Percentiles rank a stretch among this genome's conserved stretches.
Evolutionary conservation across 1,140 invertebrate genomes (phyloP).

Genomic region (Dreissena polymorpha): DNA sequence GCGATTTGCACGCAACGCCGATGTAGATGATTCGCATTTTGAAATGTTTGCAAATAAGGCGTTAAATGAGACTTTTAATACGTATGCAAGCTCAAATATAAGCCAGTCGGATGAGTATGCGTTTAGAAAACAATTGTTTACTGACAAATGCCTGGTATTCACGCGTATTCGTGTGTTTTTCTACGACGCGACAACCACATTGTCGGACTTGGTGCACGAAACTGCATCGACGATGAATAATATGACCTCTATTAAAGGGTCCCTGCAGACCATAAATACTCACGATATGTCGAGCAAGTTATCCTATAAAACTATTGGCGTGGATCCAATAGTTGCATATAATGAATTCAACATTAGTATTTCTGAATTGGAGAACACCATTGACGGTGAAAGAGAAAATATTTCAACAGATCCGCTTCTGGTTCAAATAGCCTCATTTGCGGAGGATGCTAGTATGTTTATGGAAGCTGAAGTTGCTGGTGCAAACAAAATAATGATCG

Average conservation of each 20-base stretch:
- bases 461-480: background rate
- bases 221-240: conserved; percentile 6
- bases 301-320: conserved; percentile 13
- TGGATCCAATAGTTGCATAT: conserved; percentile 12
- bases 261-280: background rate
- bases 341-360: conserved; percentile 30
- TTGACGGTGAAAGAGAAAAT: conserved; percentile 11
- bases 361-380: conserved; percentile 14
- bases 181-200: background rate
- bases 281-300: conserved; percentile 14
- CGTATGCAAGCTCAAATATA: background rate
- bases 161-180: background rate
- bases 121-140: conserved; percentile 7
- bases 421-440: background rate
- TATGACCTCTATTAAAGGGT: background rate
- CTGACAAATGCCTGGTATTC: background rate
- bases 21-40: background rate
- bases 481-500: conserved; percentile 9
- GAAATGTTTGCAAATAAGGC: conserved; percentile 22
- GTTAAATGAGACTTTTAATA: background rate
- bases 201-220: conserved; percentile 17
- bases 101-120: background rate
- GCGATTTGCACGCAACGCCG: background rate
- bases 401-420: conserved; percentile 6
- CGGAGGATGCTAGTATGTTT: background rate